Evolutionary conservation across 2,113 vertebrate species (phyloP), one percentile per base, ranked within the genome.

Genomic region (Perca schrenkii): DNA sequence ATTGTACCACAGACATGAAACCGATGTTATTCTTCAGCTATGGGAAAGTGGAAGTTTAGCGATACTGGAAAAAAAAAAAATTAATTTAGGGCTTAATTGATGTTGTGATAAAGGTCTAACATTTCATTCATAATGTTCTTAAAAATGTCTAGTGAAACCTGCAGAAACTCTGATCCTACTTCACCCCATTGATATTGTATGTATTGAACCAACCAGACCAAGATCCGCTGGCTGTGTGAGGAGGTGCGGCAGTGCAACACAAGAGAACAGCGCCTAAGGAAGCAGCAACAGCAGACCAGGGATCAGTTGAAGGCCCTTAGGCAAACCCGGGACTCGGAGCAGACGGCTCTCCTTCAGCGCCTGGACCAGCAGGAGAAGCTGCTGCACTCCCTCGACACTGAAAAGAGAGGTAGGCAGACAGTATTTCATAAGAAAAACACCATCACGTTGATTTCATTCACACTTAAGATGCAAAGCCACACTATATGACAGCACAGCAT

Each of bases 171-270:
- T 43, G 40, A 43, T 43, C 40, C 17, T 34, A 10, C 31, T 54
- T 34, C 34, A 56, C 2, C 14, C 13, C 34, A 25, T 57, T 66
- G 10, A 47, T 46, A 63, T 6, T 77, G 22, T 77, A 0, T 79
- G 36, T 54, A 28, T 80, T 36, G 43, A 31, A 47, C 46, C 50
- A 22, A 25, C 43, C 77, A 95, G 95, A 91, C 85, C 7, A 95
- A 94, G 84, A 86, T 95, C 0, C 92, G 91, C 34, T 99, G 97
- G 98, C 93, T 99, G 49, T 96, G 96, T n/a, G 97, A 98, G 86
- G 98, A 99, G 83, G 91, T 97, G 88, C 96, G 91, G 31, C 97
- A 98, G 78, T 92, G 95, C 57, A 96, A 96, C 74, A 92, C 36
- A 31, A 94, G 93, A 84, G 97, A 97, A 74, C 94, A 94, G 82